Evolutionary conservation across 1,140 invertebrate species (phyloP).

Genomic region (Drosophila tristis): DNA sequence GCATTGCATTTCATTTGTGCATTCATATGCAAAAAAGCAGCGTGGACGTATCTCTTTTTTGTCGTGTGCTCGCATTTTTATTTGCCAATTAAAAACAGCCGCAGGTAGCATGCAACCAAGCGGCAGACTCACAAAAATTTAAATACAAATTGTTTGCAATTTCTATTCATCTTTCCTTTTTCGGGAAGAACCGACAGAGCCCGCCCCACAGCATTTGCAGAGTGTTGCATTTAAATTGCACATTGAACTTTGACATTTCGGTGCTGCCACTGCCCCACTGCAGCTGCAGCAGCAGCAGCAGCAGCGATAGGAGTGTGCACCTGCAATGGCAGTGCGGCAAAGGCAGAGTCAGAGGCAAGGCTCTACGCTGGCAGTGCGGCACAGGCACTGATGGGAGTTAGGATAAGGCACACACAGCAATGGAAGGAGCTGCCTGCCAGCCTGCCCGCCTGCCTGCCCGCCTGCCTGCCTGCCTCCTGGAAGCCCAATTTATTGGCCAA

Average conservation of each 20-base stretch:
- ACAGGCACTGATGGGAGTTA: slow-evolving; percentile 50
- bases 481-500: slow-evolving; percentile 71
- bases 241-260: slow-evolving; percentile 79
- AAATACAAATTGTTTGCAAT: slow-evolving; percentile 79
- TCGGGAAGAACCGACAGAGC: background rate
- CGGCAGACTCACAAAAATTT: slow-evolving; percentile 63
- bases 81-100: slow-evolving; percentile 80
- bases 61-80: slow-evolving; percentile 65
- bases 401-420: slow-evolving; percentile 40
- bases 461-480: slow-evolving; percentile 17
- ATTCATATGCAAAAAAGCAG: slow-evolving; percentile 60
- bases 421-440: slow-evolving; percentile 19
- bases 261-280: too few species aligned
- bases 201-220: slow-evolving; percentile 41
- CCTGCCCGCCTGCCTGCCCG: slow-evolving; percentile 18
- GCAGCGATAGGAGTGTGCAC: slow-evolving; percentile 27
- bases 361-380: slow-evolving; percentile 24
- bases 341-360: background rate
- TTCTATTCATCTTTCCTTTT: slow-evolving; percentile 36
- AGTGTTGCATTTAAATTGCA: slow-evolving; percentile 80
- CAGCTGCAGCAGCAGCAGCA: too few species aligned
- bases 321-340: background rate
- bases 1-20: slow-evolving; percentile 30
- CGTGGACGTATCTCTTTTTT: slow-evolving; percentile 24
- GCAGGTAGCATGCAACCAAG: slow-evolving; percentile 28